Evolutionary conservation across 2,888 invertebrate genomes (phyloP), one percentile per base, ranked within the genome.

Genomic region (Monopis laevigella): DNA sequence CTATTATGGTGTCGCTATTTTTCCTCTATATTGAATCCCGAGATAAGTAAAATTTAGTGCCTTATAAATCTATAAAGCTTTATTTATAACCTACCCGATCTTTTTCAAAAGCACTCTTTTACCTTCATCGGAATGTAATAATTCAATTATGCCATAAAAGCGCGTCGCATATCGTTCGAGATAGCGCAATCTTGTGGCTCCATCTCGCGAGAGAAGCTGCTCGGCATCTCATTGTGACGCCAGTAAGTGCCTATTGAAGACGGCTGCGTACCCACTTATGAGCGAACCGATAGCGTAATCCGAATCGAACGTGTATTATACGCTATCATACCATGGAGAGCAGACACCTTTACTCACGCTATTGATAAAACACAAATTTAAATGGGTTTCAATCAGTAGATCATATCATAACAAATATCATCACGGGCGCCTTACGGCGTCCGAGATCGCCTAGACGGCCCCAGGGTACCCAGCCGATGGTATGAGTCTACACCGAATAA

Each of bases 161-260:
- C 61, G 59, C 57, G 63, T 62, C 66, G 59, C 62, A 57, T 65
- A 64, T 63, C 64, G 58, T 48, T 54, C 55, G 52, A 59, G 71
- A 70, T 71, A 68, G 66, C 60, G 61, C 61, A 71, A 66, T 73
- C 70, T 70, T 57, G 54, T 56, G 49, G 59, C 58, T 57, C 56
- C 62, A 72, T 69, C 59, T 57, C 64, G 62, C 61, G 53, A 57
- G 62, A 69, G 64, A 71, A 68, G 68, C 66, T 62, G 58, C 56
- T 62, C 62, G 58, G 65, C 66, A 59, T 67, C 66, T 67, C 70
- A 71, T 69, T 71, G 72, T 65, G 62, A 62, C 49, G 57, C 54
- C 59, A 59, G 58, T 71, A 73, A 75, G 66, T 70, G 69, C 69
- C 74, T 72, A 72, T 75, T 72, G 63, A 65, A 66, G 58, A 43